Conservation (phyloP, 2,113 vertebrate genomes). For the Clarias macrocephalus region DNA sequence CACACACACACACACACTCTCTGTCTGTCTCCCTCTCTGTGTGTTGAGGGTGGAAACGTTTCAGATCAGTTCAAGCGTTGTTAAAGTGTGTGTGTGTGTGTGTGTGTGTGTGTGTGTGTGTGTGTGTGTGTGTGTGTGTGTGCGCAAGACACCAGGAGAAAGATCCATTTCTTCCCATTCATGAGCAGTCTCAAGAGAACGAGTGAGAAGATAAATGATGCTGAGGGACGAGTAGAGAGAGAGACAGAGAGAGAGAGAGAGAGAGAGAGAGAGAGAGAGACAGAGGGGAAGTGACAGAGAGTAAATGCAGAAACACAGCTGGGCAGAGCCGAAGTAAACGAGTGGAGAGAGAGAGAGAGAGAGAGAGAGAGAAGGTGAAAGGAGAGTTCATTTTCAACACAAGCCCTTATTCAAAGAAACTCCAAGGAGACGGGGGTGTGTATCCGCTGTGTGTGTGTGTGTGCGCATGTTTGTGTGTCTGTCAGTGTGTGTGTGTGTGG, state of each 20-base stretch:
- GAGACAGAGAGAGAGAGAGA: neutral
- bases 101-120: neutral
- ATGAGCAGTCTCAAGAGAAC: neutral
- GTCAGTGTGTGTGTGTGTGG: neutral
- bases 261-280: no score
- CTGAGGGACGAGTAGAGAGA: neutral
- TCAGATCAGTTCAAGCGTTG: neutral
- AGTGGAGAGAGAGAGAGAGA: neutral
- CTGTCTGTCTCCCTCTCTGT: neutral
- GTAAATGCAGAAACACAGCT: constrained; percentile 15
- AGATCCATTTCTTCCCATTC: constrained; percentile 10
- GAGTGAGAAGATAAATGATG: constrained; percentile 23
- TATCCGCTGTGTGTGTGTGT: neutral
- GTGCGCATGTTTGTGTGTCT: neutral
- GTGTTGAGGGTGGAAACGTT: neutral
- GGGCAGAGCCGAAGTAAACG: neutral
- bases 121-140: neutral
- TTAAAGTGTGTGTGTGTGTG: neutral
- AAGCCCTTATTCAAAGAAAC: neutral
- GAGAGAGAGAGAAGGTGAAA: neutral
- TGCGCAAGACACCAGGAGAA: neutral
- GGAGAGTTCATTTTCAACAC: neutral
- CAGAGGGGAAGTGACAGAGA: neutral
- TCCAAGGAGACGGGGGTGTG: neutral
- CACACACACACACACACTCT: no score